Conservation (phyloP, 2,113 vertebrate genomes). For the Loxodonta africana region DNA sequence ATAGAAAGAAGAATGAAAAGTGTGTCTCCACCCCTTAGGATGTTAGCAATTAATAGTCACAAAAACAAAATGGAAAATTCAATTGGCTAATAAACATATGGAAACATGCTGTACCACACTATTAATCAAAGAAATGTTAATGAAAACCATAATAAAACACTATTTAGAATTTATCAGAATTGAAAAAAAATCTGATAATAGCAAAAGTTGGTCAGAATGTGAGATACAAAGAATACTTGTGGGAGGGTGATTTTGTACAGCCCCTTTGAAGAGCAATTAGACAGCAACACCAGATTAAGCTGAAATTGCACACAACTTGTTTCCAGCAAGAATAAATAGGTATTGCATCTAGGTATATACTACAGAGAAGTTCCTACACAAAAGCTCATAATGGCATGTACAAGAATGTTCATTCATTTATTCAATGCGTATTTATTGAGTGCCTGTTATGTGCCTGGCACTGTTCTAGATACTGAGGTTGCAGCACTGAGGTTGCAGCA, state of each 20-base stretch:
- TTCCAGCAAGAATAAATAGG: not conserved
- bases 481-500: too few species aligned
- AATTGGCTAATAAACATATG: not conserved
- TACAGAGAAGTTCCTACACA: not conserved
- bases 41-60: not conserved
- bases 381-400: not conserved
- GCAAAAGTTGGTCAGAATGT: not conserved
- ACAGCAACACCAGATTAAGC: not conserved
- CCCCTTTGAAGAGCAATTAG: not conserved
- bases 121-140: not conserved
- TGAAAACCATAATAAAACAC: slow-evolving; percentile 1
- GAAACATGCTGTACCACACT: slow-evolving; percentile 8
- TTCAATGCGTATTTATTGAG: not conserved
- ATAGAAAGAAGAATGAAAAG: not conserved
- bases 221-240: not conserved
- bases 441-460: too few species aligned
- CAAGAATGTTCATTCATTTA: not conserved
- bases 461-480: too few species aligned
- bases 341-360: not conserved
- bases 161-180: slow-evolving; percentile 8
- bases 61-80: slow-evolving; percentile 24
- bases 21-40: not conserved
- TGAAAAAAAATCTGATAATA: not conserved
- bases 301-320: not conserved
- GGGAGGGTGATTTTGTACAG: not conserved